These are phyloP conservation scores for Lamellibrachia satsuma DNA, from an alignment of 2,888 invertebrate genomes.

Conservation along the genomic window DNA sequence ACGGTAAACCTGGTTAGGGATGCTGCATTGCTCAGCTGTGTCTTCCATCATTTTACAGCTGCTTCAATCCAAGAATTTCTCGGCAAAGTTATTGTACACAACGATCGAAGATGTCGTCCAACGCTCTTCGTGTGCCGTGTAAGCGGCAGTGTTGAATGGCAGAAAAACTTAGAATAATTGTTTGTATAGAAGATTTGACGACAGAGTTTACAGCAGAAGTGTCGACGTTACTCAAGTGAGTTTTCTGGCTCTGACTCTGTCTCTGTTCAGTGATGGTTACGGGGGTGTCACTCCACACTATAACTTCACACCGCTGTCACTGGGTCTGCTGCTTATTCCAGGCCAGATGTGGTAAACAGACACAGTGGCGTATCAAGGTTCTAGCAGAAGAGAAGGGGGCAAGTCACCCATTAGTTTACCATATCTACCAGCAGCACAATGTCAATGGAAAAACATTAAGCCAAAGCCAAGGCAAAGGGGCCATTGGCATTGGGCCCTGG, in stretches of 20 bases:
- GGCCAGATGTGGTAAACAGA: too few species aligned
- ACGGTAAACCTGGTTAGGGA: background rate
- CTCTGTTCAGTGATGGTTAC: too few species aligned
- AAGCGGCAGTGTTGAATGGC: background rate
- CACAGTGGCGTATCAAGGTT: too few species aligned
- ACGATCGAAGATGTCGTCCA: background rate
- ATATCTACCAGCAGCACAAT: too few species aligned
- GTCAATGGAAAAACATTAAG: too few species aligned
- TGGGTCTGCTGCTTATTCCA: too few species aligned
- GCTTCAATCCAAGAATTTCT: background rate
- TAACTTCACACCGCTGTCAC: background rate
- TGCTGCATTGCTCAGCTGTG: background rate
- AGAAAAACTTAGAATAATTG: background rate
- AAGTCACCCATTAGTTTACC: too few species aligned
- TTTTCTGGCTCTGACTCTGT: background rate
- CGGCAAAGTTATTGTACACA: background rate
- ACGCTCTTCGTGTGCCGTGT: background rate
- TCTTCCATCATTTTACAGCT: background rate
- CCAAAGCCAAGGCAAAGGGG: too few species aligned
- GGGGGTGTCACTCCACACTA: background rate
- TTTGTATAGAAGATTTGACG: conserved; percentile 1
- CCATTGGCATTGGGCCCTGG: too few species aligned
- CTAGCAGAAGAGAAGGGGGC: too few species aligned
- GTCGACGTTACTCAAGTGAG: background rate
- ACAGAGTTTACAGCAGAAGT: conserved; percentile 3